Percentiles rank a stretch among this genome's conserved stretches.
phyloP scores from a whole-genome alignment of 2,888 invertebrate species.

The Mylabris sibirica region DNA sequence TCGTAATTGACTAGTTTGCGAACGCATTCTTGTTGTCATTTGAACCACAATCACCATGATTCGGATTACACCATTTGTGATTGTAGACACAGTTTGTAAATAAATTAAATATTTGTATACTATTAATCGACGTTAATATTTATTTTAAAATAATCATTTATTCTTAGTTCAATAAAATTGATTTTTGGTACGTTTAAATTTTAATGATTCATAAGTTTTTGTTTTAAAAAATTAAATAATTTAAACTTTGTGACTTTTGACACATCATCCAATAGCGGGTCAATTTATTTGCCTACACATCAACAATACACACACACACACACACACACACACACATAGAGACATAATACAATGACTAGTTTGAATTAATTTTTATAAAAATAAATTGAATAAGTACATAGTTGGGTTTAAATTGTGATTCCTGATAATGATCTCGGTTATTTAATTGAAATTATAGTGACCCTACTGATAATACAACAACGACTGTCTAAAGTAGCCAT shows the following conservation, averaged over 20 bases:
- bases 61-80: not conserved
- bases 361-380: conserved; percentile 51
- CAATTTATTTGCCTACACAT: conserved; percentile 26
- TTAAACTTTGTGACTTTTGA: conserved; percentile 2
- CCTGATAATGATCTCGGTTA: conserved; percentile 45
- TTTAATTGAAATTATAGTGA: conserved; percentile 40
- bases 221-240: not conserved
- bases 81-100: not conserved
- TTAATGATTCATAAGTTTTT: no score
- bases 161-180: no score
- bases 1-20: not conserved
- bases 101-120: not conserved
- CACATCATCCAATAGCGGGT: not conserved
- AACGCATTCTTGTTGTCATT: not conserved
- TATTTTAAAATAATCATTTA: not conserved
- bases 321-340: not conserved
- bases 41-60: not conserved
- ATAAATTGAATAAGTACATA: conserved; percentile 59
- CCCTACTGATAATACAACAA: not conserved
- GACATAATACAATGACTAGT: conserved; percentile 36
- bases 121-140: not conserved
- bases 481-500: not conserved
- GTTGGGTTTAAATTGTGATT: conserved; percentile 39
- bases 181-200: no score
- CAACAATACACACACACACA: not conserved